Conservation (phyloP, 2,113 vertebrate species). For the Psittacula cyanocephala region DNA sequence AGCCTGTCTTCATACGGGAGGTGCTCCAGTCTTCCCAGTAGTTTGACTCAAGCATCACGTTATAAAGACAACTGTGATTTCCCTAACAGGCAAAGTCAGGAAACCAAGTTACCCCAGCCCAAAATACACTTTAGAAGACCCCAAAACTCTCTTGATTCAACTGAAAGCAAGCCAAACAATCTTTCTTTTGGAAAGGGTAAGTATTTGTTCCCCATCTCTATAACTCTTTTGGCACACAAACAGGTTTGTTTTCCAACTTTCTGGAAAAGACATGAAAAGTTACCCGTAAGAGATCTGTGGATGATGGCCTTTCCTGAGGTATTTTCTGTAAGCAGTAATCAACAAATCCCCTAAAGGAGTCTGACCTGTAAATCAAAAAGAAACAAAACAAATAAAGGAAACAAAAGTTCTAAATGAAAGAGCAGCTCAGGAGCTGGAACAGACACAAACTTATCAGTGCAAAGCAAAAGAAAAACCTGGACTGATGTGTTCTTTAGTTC, state of each 20-base stretch:
- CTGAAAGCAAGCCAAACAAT: background rate
- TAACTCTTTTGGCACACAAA: background rate
- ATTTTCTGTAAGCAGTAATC: slow-evolving; percentile 99
- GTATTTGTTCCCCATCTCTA: background rate
- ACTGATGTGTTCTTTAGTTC: background rate
- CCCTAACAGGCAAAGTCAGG: background rate
- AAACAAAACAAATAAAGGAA: background rate
- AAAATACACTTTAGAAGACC: background rate
- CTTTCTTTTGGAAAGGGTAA: background rate
- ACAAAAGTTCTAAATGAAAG: background rate
- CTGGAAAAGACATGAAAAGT: slow-evolving; percentile 60
- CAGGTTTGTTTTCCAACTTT: background rate
- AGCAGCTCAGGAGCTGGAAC: background rate
- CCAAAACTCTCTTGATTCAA: background rate
- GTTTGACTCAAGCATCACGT: background rate
- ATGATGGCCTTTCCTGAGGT: slow-evolving; percentile 98
- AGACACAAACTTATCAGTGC: background rate
- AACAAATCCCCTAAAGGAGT: slow-evolving; percentile 95
- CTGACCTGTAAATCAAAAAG: slow-evolving; percentile 80
- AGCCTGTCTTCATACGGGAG: too few relatives aligned
- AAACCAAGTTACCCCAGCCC: background rate
- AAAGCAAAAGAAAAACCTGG: background rate
- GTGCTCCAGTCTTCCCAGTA: background rate
- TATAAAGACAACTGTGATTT: background rate
- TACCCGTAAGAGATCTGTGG: slow-evolving; percentile 92